Base-by-base conservation (phyloP, 2,797 vertebrate species). In the Polyboroides typus region DNA sequence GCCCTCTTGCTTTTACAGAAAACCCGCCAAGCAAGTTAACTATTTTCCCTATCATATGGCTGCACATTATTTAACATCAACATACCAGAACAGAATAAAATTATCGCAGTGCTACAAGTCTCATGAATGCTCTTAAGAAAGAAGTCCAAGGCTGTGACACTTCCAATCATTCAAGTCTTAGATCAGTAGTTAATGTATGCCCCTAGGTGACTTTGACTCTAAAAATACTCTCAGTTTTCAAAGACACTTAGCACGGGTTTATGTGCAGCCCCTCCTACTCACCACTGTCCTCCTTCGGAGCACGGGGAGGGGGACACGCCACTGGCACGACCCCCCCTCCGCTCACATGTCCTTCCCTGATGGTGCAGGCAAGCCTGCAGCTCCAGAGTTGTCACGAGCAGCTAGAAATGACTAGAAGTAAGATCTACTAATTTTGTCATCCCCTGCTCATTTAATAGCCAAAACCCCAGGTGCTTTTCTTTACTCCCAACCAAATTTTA, bases 391-490 rank as follows among this genome's bases (percentile, higher is more conserved):
- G 4, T 4, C 66, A 19, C 3, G 1, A 33, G 50, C 1, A 6
- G 38, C 45, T 11, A 33, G 48, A 66, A 70, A 20, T 2, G 15
- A 47, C 70, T 6, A 56, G 25, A 33, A 64, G 33, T n/a, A 33
- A 52, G 26, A 62, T 18, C 53, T 67, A 6, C 15, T 21, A 5
- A 50, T 72, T 36, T 14, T 34, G 13, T 36, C 59, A 66, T n/a
- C 78, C 44, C 59, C 56, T 76, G 73, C 44, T 84, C 86, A 34
- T 53, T 82, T 36, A 59, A 45, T 7, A 78, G 74, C 68, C 89
- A 75, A 74, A 96, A 92, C 6, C 60, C 52, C 89, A 75, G 70
- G 90, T 91, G 90, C 52, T 92, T 83, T 36, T 70, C 89, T 90
- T 38, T 17, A 19, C 56, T 88, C 68, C 87, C 21, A 0, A 90